Base-by-base conservation (phyloP, 35 echinoderm and acorn worm genomes). In the Hemicentrotus pulcherrimus region DNA sequence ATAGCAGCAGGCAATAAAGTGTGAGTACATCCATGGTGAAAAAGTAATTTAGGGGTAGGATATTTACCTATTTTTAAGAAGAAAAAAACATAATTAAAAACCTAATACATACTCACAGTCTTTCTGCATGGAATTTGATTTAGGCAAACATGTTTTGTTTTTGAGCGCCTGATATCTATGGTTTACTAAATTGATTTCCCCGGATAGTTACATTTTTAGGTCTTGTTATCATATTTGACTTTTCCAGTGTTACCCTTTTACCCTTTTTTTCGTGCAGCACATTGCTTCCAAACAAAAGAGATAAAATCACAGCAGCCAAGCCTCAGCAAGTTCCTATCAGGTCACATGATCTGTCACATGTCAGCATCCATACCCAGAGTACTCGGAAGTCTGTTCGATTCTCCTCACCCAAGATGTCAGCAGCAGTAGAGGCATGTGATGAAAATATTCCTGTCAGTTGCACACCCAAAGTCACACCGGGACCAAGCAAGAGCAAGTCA, bases 301-400 rank as follows among this genome's bases (percentile, higher is more conserved):
- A 78, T 78, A 28, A n/a, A 78, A 78, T 18, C 19, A 7, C 32
- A 90, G 8, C 4, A 41, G 11, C 10, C 31, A 4, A 16, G 88
- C 12, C 32, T 28, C 88, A 4, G 32, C 7, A 47, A 47, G 12
- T 13, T 47, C 32, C 33, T 46, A 32, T 47, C 32, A 90, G 88
- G 88, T 45, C 32, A 41, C 88, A 90, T 33, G 46, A 47, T 78
- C 65, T 5, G 6, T 90, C 32, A 45, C 88, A 47, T 90, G 12
- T 88, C 10, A 19, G 19, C 10, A 10, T 86, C 28, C 28, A n/a
- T 22, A 86, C 86, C 46, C 32, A 90, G 46, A 8, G 10, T 31
- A n/a, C n/a, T n/a, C 16, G 87, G 32, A 90, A 41, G 32, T 90
- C 88, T 90, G 88, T 90, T 47, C 32, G 88, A 41, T 90, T 90